Evolutionary conservation across 2,888 invertebrate species (phyloP), one percentile per base, ranked within the genome.

Genomic region (Craniophora ligustri): DNA sequence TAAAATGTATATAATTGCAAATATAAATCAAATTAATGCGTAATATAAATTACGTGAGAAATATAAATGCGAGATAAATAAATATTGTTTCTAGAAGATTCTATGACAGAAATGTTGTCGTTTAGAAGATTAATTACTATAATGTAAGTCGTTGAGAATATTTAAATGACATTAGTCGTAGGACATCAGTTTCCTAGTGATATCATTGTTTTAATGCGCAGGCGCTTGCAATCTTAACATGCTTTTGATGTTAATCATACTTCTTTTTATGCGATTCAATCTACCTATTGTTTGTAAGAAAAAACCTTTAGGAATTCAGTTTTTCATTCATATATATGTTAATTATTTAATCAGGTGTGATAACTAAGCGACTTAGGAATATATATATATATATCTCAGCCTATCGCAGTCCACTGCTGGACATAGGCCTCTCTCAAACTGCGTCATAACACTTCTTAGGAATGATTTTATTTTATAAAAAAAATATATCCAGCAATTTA

Each of bases 141-240:
- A 57, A 68, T 55, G 14, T 11, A 38, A 63, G 32, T 57, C 48
- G 31, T 11, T 16, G 35, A 13, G 38, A 15, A 40, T 35, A 38
- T 40, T 53, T 50, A 58, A 61, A 55, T 71, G 44, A 62, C 39
- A 60, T 60, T 49, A 42, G 15, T 48, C 41, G 32, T 14, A n/a
- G 7, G 35, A 41, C 44, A 40, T 48, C 34, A 63, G 59, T 54
- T 72, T 63, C 41, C 64, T 60, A 54, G 36, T 72, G 75, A 63
- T 55, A 60, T 75, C 73, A 72, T 58, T 72, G 57, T 60, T 67
- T 63, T 54, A 28, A 71, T 62, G 62, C 57, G 34, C 42, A 7
- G 2, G 14, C n/a, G 40, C 46, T 39, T 53, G 48, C 46, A 42
- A 41, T 54, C 15, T 42, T 54, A 28, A 31, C 41, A 39, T 47